Base-by-base conservation (phyloP, 2,888 invertebrate species). In the Craniophora ligustri region DNA sequence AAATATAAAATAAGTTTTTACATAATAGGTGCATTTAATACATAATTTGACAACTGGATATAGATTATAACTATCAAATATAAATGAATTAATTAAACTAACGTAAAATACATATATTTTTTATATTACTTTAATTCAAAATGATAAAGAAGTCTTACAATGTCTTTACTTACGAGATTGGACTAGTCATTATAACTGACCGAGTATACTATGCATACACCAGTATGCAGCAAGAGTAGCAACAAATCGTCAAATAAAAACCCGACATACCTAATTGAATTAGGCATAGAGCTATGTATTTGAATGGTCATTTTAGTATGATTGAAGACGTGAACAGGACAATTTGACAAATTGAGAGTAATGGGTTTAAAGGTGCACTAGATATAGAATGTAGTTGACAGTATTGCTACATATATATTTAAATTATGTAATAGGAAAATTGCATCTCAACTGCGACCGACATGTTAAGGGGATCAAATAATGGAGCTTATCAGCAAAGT, bases 301-400 rank as follows among this genome's bases (percentile, higher is more conserved):
- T 75, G 72, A 67, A 67, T 61, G 67, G 76, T 79, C 81, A 75
- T 75, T 49, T 56, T 50, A 56, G 61, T 40, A 69, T 72, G 79
- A 84, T 81, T 81, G 84, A 81, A 75, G 72, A 66, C 75, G 72
- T 75, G 70, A 73, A 75, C 83, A 81, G 72, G 67, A 67, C 78
- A 75, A 81, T 87, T 88, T 89, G 88, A 83, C 84, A 88, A 89
- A 90, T 89, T 89, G 87, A 82, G 84, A 85, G 81, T 87, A 89
- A 88, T 83, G 75, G 80, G 76, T 79, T 81, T 80, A 78, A 81
- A 79, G 76, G 41, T 63, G 57, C 60, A 59, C 34, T n/a, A n/a
- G n/a, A 34, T 35, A 15, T 47, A 56, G 26, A 47, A 45, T 10
- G 11, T 46, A 31, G 57, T 7, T 48, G 55, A 60, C 50, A 59